Percentiles rank a stretch among this genome's conserved stretches.
These are phyloP conservation scores for Lepidochrysops patricia DNA, from an alignment of 2,888 invertebrate species.

Conservation along the genomic window DNA sequence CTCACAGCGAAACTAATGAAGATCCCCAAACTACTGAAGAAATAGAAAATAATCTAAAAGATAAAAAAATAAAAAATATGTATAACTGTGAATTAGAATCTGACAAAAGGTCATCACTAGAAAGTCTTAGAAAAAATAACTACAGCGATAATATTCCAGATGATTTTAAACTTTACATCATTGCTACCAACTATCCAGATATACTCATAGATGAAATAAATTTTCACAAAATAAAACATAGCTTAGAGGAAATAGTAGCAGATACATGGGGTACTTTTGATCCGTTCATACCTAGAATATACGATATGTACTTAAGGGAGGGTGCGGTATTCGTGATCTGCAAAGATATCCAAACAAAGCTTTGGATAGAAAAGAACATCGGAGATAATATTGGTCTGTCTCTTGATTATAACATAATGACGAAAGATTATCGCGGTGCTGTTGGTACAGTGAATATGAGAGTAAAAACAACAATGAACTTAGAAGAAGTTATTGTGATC, in stretches of 20 bases:
- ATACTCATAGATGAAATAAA: constrained; percentile 46
- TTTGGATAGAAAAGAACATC: constrained; percentile 45
- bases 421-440: constrained; percentile 60
- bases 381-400: constrained; percentile 34
- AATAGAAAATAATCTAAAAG: constrained; percentile 30
- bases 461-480: constrained; percentile 40
- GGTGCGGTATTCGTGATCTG: constrained; percentile 63
- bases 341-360: constrained; percentile 38
- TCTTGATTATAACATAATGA: constrained; percentile 41
- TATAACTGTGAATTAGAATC: constrained; percentile 45
- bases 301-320: constrained; percentile 60
- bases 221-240: constrained; percentile 46
- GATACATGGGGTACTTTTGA: constrained; percentile 31
- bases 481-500: constrained; percentile 43
- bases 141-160: constrained; percentile 56
- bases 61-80: constrained; percentile 43
- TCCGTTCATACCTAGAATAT: constrained; percentile 42
- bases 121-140: constrained; percentile 50
- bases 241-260: constrained; percentile 42
- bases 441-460: constrained; percentile 60
- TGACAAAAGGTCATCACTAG: constrained; percentile 42
- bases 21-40: constrained; percentile 30
- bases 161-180: constrained; percentile 56
- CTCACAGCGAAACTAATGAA: constrained; percentile 45
- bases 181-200: constrained; percentile 56